phyloP scores from a whole-genome alignment of 2,888 invertebrate species.

The Chloroclystis v-ata region DNA sequence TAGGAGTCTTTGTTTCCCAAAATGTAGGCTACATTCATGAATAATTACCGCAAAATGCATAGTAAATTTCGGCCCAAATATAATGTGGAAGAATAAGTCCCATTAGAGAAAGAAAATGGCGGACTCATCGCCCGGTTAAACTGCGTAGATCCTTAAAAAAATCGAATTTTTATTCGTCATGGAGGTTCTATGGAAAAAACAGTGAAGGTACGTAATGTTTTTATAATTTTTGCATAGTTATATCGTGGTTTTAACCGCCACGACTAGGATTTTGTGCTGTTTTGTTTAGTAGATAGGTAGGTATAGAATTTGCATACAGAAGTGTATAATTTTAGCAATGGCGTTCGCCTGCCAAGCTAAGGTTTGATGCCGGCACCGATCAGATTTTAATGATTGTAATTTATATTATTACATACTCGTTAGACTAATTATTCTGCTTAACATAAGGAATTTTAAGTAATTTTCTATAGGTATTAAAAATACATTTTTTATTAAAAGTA shows the following conservation, averaged over 20 bases:
- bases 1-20: conserved; percentile 27
- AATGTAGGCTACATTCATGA: conserved; percentile 40
- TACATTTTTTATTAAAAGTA: no score
- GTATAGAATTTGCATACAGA: background rate
- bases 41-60: conserved; percentile 39
- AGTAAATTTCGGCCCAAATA: conserved; percentile 33
- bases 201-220: conserved; percentile 50
- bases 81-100: conserved; percentile 43
- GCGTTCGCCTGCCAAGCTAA: conserved; percentile 13
- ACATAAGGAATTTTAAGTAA: no score
- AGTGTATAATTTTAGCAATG: conserved; percentile 9
- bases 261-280: conserved; percentile 25
- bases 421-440: no score
- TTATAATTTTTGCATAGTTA: conserved; percentile 1
- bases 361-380: no score
- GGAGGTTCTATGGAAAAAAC: conserved; percentile 36
- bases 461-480: no score
- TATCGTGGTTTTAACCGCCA: background rate
- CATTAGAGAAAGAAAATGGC: conserved; percentile 52
- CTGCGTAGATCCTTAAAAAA: conserved; percentile 43
- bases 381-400: no score
- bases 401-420: no score
- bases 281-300: conserved; percentile 20
- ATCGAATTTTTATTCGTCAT: conserved; percentile 34
- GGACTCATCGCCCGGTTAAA: conserved; percentile 60